Percentiles rank a stretch among this genome's conserved stretches.
These are phyloP conservation scores for Pelecanoides urinatrix DNA, from an alignment of 2,113 vertebrate species.

Conservation along the genomic window DNA sequence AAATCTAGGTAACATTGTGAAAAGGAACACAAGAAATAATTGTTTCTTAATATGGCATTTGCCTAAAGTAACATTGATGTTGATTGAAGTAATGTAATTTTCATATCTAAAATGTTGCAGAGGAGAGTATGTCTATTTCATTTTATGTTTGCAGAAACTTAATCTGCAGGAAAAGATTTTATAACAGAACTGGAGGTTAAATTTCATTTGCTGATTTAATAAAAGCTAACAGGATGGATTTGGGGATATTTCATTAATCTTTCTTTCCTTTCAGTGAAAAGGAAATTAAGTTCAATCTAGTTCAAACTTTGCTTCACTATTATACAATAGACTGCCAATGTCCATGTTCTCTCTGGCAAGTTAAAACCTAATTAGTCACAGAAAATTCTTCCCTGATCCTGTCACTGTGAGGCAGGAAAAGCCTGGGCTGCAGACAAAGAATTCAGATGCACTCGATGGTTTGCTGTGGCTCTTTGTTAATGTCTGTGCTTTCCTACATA, in stretches of 20 bases:
- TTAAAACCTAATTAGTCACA: slow-evolving; percentile 90
- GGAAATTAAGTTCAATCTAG: slow-evolving; percentile 93
- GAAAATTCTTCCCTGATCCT: slow-evolving; percentile 87
- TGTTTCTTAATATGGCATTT: slow-evolving; percentile 57
- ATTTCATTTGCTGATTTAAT: slow-evolving; percentile 98
- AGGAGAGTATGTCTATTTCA: slow-evolving; percentile 68
- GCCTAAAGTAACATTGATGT: slow-evolving; percentile 70
- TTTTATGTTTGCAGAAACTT: slow-evolving; percentile 80
- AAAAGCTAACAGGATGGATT: slow-evolving; percentile 98
- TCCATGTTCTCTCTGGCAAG: slow-evolving; percentile 83
- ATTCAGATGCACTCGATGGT: slow-evolving; percentile 48
- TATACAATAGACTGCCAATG: slow-evolving; percentile 79
- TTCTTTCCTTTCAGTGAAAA: slow-evolving; percentile 90
- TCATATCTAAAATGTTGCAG: slow-evolving; percentile 70
- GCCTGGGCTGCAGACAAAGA: slow-evolving; percentile 47
- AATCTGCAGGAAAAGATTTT: slow-evolving; percentile 84
- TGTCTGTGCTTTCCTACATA: neutral
- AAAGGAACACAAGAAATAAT: slow-evolving; percentile 33
- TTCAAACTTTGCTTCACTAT: slow-evolving; percentile 80
- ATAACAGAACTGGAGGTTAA: slow-evolving; percentile 80
- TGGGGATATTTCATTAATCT: slow-evolving; percentile 99
- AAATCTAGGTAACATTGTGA: neutral
- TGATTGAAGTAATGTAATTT: slow-evolving; percentile 78
- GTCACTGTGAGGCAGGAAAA: slow-evolving; percentile 74
- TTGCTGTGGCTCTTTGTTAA: slow-evolving; percentile 4